Evolutionary conservation across 2,797 vertebrate genomes (phyloP), one percentile per base, ranked within the genome.

Genomic region (Siniperca undulata): DNA sequence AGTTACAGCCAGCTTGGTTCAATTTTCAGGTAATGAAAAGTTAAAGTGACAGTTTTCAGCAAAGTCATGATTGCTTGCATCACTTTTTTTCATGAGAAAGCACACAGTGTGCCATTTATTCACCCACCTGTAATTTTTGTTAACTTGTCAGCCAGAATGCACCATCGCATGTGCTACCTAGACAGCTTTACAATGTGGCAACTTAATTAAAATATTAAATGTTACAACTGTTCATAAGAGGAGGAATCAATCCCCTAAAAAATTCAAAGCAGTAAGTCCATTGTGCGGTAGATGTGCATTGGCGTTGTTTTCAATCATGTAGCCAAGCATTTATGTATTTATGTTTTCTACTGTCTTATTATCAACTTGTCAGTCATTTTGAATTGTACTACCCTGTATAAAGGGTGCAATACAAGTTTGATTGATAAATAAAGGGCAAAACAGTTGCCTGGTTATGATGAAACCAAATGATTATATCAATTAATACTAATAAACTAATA

Each of bases 31-130:
- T 36, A 30, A 44, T 7, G 55, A 42, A 27, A 40, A 60, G 69
- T 76, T 74, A 61, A 82, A 79, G 82, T 34, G 59, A 56, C 73
- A 59, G 56, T 55, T 86, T 80, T 13, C 16, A 5, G 56, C 38
- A 70, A 42, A 81, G 48, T 24, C 11, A 72, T 72, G 55, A 75
- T 38, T 82, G 56, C 82, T 81, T 73, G 71, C 61, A 48, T 44
- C 38, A 58, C 27, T 42, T 81, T 60, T 71, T 82, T 50, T 40
- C 8, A 62, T 79, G 55, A 77, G 65, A 77, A 78, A 76, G 70
- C 44, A 69, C 74, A 82, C 46, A 11, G 0, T 52, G 38, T 61
- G 42, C 34, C 55, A 36, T 53, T 81, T 73, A 60, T 83, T 82
- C 48, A 22, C 30, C 68, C 36, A 22, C 70, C 53, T 34, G 40